phyloP scores from a whole-genome alignment of 2,888 invertebrate species.

The Lamellibrachia columna region DNA sequence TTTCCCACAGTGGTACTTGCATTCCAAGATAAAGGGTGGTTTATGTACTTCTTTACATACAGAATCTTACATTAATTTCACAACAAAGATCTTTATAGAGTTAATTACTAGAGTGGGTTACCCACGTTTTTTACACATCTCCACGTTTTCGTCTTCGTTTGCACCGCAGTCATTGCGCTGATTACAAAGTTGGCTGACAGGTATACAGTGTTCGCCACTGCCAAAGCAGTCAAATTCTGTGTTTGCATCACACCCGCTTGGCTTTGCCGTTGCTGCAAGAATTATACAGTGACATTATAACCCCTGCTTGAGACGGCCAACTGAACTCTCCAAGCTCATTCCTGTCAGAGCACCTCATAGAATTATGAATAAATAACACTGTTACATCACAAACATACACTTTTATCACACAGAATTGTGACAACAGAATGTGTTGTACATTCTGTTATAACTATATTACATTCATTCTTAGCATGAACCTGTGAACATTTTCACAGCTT shows the following conservation, averaged over 20 bases:
- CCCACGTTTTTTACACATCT: too few relatives aligned
- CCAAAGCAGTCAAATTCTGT: constrained; percentile 29
- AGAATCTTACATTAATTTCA: too few relatives aligned
- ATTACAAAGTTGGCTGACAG: constrained; percentile 25
- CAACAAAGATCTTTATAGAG: too few relatives aligned
- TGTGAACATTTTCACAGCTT: not conserved
- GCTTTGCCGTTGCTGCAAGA: constrained; percentile 18
- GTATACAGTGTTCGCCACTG: constrained; percentile 36
- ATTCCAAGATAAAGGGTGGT: too few relatives aligned
- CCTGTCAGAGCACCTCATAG: not conserved
- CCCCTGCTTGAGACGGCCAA: not conserved
- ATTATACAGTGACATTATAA: not conserved
- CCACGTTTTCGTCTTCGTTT: too few relatives aligned
- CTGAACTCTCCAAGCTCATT: not conserved
- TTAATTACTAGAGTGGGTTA: too few relatives aligned
- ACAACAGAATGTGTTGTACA: not conserved
- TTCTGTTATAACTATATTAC: not conserved
- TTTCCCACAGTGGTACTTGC: not conserved
- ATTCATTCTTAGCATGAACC: not conserved
- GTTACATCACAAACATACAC: not conserved
- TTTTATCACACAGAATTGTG: not conserved
- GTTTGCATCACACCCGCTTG: constrained; percentile 13
- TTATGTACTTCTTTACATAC: too few relatives aligned
- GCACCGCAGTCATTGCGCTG: too few relatives aligned
- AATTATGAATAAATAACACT: not conserved